Conservation (phyloP, 92 coral and sea anemone species). For the Parazoanthus swiftii region DNA sequence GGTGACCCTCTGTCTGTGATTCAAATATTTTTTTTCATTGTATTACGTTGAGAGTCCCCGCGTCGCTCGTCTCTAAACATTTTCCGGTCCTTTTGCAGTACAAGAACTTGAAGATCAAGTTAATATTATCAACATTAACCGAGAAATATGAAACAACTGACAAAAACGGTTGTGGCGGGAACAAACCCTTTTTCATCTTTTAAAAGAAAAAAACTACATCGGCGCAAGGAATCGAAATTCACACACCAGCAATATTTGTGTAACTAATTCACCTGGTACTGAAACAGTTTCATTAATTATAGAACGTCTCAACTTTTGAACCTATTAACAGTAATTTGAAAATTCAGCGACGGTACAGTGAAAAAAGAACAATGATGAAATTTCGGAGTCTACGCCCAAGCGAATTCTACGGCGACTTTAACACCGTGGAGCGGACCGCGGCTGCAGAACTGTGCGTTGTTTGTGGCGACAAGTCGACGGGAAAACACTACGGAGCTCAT, state of each 20-base stretch:
- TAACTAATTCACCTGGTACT: background rate
- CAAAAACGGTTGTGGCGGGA: background rate
- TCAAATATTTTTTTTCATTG: background rate
- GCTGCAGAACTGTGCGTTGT: conserved; percentile 49
- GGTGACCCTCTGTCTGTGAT: background rate
- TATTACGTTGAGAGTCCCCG: background rate
- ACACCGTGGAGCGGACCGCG: background rate
- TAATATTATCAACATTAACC: background rate
- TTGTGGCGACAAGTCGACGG: conserved; percentile 74
- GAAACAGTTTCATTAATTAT: conserved; percentile 15
- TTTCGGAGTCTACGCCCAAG: conserved; percentile 14
- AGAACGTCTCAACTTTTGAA: conserved; percentile 36
- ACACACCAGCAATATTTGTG: background rate
- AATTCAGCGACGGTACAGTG: background rate
- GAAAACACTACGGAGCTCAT: conserved; percentile 76
- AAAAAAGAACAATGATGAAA: conserved; percentile 10
- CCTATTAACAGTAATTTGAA: background rate
- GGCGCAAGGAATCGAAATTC: background rate
- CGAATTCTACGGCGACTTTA: conserved; percentile 1
- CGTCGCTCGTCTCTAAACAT: background rate
- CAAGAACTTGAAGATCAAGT: background rate
- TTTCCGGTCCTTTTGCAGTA: background rate
- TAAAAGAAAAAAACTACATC: no score
- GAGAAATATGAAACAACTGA: background rate
- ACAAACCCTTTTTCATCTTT: background rate